Evolutionary conservation across 2,888 invertebrate species (phyloP), one percentile per base, ranked within the genome.

Genomic region (Auanema freiburgensis): DNA sequence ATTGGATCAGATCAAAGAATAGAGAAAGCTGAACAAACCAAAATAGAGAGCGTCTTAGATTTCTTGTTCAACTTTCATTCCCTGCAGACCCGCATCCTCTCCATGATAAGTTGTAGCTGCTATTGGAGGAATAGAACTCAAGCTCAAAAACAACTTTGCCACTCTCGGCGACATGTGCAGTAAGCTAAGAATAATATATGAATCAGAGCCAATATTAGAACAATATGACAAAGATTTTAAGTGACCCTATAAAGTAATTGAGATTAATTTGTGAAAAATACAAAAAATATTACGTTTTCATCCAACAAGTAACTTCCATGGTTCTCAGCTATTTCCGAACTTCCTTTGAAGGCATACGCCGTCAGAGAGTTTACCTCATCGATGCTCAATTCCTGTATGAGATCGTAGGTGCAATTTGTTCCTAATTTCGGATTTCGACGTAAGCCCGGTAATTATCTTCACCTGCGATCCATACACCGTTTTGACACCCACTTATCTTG

Each of bases 31-130:
- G 78, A 54, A 69, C 59, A 1, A n/a, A 41, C 2, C 16, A 10
- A 16, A 46, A 16, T 46, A 16, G 11, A 14, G n/a, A 12, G n/a
- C n/a, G 43, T 43, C 43, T 43, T n/a, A 43, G 43, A 43, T 43
- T 12, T 11, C n/a, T 43, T 43, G n/a, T n/a, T 11, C 43, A 43
- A 87, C 86, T 82, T 85, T 84, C 23, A 87, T 79, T 3, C 86
- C 84, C 18, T 83, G 72, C 24, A 84, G 83, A 16, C 87, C 87
- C 72, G 85, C 86, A 77, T 87, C 87, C 14, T 84, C 74, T n/a
- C 87, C 87, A 69, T 87, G 81, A 78, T 87, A 87, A 0, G 87
- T 87, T 71, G 87, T 86, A 52, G 85, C 84, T 67, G 86, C 85
- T 10, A 87, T 76, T 1, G 87, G 87, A 18, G 85, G 84, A 57